A percentile compares a stretch with the other conserved stretches of the same genome.
These are phyloP conservation scores for Anthoscopus minutus DNA, from an alignment of 2,113 vertebrate genomes.

Conservation along the genomic window DNA sequence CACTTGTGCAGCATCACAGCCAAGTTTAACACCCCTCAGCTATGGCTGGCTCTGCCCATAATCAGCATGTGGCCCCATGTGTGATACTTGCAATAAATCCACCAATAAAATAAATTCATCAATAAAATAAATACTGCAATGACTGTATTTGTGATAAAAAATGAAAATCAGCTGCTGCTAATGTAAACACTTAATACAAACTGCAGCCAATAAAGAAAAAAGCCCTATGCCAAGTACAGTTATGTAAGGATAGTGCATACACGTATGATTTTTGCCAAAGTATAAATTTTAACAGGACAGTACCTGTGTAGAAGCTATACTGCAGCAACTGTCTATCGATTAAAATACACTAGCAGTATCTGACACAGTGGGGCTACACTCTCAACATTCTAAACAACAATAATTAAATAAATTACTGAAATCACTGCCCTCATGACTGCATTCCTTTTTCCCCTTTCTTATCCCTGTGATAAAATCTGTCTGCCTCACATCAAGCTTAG, in stretches of 20 bases:
- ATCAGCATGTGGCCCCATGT: accelerated
- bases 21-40: neutral
- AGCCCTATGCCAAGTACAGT: accelerated
- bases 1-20: accelerated
- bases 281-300: neutral
- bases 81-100: neutral
- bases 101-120: neutral
- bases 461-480: neutral
- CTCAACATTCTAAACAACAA: neutral
- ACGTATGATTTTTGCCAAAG: neutral
- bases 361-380: neutral
- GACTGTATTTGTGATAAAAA: neutral
- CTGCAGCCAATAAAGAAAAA: neutral
- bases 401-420: conserved; percentile 30
- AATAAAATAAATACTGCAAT: neutral
- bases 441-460: neutral
- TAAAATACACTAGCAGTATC: neutral
- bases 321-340: neutral
- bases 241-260: neutral
- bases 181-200: neutral
- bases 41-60: accelerated
- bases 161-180: neutral
- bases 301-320: neutral
- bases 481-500: conserved; percentile 23
- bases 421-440: neutral